Evolutionary conservation across 2,797 vertebrate species (phyloP).

Genomic region (Ammospiza maritima): DNA sequence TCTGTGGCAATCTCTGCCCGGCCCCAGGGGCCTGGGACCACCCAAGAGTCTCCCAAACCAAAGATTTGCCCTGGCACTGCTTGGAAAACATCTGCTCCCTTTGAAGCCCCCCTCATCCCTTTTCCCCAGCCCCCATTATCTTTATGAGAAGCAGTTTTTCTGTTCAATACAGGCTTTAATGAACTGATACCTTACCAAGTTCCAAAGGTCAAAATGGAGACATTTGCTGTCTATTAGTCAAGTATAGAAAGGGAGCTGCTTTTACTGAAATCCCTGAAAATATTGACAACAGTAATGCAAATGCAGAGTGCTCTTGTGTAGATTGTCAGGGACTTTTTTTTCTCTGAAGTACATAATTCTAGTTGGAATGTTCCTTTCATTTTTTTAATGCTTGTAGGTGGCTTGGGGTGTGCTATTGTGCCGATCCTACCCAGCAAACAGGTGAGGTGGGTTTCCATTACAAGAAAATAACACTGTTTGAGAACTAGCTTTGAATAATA

Average conservation of each 20-base stretch:
- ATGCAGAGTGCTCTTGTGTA: constrained; percentile 89
- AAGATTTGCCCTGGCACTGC: constrained; percentile 94
- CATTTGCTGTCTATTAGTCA: constrained; percentile 81
- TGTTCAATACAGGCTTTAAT: constrained; percentile 80
- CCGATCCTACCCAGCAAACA: constrained; percentile 94
- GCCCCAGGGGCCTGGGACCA: constrained; percentile 77
- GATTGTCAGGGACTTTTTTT: constrained; percentile 97
- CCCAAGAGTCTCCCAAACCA: constrained; percentile 90
- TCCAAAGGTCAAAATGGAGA: constrained; percentile 89
- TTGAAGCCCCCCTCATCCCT: constrained; percentile 43
- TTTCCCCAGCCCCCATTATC: constrained; percentile 51
- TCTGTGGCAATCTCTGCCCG: constrained; percentile 68
- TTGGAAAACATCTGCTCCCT: constrained; percentile 75
- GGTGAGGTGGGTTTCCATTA: constrained; percentile 89
- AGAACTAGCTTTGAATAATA: constrained; percentile 99
- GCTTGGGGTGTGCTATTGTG: constrained; percentile 96
- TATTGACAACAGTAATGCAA: constrained; percentile 80
- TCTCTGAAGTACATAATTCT: constrained; percentile 95
- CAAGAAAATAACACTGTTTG: constrained; percentile 99
- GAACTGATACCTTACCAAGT: constrained; percentile 78
- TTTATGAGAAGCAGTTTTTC: constrained; percentile 78
- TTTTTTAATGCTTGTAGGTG: constrained; percentile 83
- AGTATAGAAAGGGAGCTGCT: constrained; percentile 79
- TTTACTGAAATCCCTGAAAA: constrained; percentile 79
- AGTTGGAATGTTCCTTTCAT: constrained; percentile 84